Percentiles rank a stretch among this genome's conserved stretches.
Conservation (phyloP, 2,113 vertebrate species). For the Eurystomus gularis region DNA sequence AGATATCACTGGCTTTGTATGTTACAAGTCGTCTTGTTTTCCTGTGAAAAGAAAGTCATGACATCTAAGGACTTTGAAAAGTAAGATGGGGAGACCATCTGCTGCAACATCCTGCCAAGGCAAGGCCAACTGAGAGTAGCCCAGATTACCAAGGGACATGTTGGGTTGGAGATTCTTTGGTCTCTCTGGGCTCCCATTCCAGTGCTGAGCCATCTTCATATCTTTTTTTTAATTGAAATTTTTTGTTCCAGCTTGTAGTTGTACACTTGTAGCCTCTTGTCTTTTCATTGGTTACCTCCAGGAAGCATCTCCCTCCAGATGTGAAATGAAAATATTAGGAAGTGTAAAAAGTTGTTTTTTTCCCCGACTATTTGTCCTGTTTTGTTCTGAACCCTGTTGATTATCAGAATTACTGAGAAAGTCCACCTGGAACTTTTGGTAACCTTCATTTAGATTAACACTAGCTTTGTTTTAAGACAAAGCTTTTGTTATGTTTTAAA, state of each 20-base stretch:
- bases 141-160: background rate
- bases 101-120: background rate
- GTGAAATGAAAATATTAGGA: background rate
- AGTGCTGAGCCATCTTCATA: background rate
- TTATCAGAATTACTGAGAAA: background rate
- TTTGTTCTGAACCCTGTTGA: background rate
- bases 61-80: background rate
- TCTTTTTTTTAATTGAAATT: background rate
- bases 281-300: background rate
- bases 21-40: background rate
- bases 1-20: background rate
- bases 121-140: background rate
- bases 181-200: background rate
- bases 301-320: background rate
- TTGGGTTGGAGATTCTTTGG: background rate
- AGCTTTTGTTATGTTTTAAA: background rate
- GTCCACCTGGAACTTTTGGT: background rate
- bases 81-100: background rate
- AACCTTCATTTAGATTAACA: background rate
- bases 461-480: background rate
- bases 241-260: background rate
- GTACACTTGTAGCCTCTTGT: background rate
- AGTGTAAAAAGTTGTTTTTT: background rate
- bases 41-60: background rate
- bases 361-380: background rate